Evolutionary conservation across 2,113 vertebrate species (phyloP).

Genomic region (Climacteris rufus): DNA sequence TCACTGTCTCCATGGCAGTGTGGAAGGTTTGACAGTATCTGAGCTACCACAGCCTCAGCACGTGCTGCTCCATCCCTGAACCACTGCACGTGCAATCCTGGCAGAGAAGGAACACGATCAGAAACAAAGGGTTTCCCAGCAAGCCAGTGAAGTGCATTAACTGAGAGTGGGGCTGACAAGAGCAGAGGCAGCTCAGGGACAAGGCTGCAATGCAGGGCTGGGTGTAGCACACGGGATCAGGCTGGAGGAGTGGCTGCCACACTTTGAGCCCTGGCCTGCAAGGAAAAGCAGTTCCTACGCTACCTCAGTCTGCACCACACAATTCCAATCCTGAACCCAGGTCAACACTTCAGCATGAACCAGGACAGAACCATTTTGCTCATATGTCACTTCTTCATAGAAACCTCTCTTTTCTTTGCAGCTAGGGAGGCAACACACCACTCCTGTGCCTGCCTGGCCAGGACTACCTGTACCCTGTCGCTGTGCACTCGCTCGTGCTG

Average conservation of each 20-base stretch:
- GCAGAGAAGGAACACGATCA: background rate
- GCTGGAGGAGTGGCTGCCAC: background rate
- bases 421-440: background rate
- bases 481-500: background rate
- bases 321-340: background rate
- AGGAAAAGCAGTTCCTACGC: background rate
- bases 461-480: background rate
- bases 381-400: background rate
- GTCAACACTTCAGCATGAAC: fast-evolving
- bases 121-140: background rate
- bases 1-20: background rate
- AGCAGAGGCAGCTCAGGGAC: background rate
- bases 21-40: background rate
- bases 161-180: fast-evolving
- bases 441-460: background rate
- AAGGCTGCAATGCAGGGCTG: background rate
- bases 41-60: background rate
- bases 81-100: background rate
- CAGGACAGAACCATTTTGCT: fast-evolving
- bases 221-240: background rate
- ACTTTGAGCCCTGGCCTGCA: background rate
- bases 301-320: background rate
- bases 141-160: background rate
- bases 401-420: background rate
- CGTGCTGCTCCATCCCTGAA: background rate